A percentile compares a stretch with the other conserved stretches of the same genome.
phyloP scores from a whole-genome alignment of 2,113 vertebrate genomes.

The Chaetodon trifascialis region DNA sequence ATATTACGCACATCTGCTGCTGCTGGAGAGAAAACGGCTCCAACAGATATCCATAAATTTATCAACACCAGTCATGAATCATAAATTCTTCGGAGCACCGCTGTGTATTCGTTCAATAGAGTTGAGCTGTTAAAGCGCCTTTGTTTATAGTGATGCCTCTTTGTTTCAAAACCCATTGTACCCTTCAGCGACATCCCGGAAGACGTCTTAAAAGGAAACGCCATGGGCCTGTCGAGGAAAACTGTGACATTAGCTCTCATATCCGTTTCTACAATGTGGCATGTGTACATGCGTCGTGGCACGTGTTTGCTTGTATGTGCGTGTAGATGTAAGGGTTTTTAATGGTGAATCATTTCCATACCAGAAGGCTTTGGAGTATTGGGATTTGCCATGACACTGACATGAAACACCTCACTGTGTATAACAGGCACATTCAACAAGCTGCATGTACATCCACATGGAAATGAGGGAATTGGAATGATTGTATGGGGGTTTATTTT shows the following conservation, averaged over 20 bases:
- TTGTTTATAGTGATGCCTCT: conserved; percentile 41
- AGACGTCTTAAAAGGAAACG: conserved; percentile 35
- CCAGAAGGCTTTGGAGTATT: neutral
- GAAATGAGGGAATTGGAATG: conserved; percentile 26
- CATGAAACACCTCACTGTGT: conserved; percentile 7
- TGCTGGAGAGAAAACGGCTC: conserved; percentile 23
- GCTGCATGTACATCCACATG: neutral
- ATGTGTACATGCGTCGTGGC: neutral
- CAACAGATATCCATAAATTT: conserved; percentile 59
- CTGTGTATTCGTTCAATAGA: neutral
- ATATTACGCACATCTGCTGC: conserved; percentile 53
- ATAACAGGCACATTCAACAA: neutral
- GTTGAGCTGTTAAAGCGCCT: conserved; percentile 15
- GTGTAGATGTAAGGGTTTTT: conserved; percentile 16
- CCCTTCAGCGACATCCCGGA: neutral
- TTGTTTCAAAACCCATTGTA: conserved; percentile 43
- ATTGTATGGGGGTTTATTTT: conserved; percentile 27
- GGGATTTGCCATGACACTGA: conserved; percentile 9
- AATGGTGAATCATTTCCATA: conserved; percentile 32
- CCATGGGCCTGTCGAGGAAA: neutral
- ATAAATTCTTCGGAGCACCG: conserved; percentile 53
- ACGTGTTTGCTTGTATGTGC: neutral
- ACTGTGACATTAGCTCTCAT: conserved; percentile 12
- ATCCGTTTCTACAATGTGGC: neutral
- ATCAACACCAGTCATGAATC: conserved; percentile 62